These are phyloP conservation scores for Axis porcinus DNA, from an alignment of 2,113 vertebrate species.

Conservation along the genomic window DNA sequence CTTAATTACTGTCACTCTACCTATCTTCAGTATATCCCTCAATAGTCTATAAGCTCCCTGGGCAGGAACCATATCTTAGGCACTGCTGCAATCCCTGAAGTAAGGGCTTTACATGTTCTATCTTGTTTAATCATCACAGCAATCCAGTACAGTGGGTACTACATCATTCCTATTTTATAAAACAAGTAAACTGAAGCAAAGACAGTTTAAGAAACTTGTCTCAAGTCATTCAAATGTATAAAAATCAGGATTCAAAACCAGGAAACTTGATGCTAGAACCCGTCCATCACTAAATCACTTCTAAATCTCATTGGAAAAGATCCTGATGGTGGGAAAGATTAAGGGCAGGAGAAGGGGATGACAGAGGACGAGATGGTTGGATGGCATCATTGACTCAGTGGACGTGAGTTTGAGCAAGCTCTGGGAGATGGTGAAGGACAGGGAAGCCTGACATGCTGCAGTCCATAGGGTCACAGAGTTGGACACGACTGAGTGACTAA, in stretches of 20 bases:
- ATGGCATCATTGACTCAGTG: neutral
- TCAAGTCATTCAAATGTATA: neutral
- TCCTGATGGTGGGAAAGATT: neutral
- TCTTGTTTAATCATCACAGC: neutral
- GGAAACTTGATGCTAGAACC: neutral
- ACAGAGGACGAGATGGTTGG: neutral
- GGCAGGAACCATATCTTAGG: neutral
- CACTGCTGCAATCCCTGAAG: neutral
- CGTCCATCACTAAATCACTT: neutral
- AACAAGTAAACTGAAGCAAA: neutral
- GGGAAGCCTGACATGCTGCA: neutral
- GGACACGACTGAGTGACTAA: neutral
- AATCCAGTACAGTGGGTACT: neutral
- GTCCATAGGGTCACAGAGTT: neutral
- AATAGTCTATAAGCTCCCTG: neutral
- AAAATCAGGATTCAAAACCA: neutral
- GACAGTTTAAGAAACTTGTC: neutral
- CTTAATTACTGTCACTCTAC: neutral
- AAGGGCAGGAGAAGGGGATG: neutral
- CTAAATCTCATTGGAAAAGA: neutral
- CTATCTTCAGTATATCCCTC: neutral
- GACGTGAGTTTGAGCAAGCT: neutral
- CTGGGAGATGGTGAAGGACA: neutral
- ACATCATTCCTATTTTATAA: neutral
- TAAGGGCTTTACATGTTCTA: neutral